Percentiles rank a stretch among this genome's conserved stretches.
phyloP scores from a whole-genome alignment of 2,797 vertebrate species.

The Takifugu ocellatus region DNA sequence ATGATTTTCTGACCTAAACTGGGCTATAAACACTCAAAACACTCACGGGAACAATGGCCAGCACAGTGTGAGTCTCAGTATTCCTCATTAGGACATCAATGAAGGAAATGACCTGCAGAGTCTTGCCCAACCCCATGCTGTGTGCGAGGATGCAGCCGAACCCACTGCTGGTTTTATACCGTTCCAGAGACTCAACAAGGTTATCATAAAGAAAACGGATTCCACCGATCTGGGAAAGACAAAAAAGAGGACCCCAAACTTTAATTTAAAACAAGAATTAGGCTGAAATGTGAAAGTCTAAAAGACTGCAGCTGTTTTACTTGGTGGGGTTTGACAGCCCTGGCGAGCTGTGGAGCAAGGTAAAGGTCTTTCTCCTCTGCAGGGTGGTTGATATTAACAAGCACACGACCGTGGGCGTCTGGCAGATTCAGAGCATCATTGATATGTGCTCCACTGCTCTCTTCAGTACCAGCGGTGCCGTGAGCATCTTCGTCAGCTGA shows the following conservation, averaged over 20 bases:
- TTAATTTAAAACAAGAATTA: not conserved
- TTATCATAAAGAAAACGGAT: slow-evolving; percentile 98
- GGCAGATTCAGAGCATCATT: slow-evolving; percentile 91
- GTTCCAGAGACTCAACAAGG: slow-evolving; percentile 93
- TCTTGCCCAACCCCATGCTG: slow-evolving; percentile 98
- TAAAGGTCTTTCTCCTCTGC: slow-evolving; percentile 94
- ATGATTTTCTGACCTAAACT: not conserved
- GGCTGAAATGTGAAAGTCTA: not conserved
- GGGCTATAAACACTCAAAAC: slow-evolving; percentile 1
- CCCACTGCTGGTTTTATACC: slow-evolving; percentile 92
- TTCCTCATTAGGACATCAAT: slow-evolving; percentile 92
- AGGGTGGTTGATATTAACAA: slow-evolving; percentile 97
- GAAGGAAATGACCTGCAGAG: slow-evolving; percentile 98
- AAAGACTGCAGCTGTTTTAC: slow-evolving; percentile 55
- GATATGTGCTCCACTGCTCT: slow-evolving; percentile 93
- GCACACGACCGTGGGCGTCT: slow-evolving; percentile 87
- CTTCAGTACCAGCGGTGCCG: slow-evolving; percentile 75
- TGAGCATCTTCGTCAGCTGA: slow-evolving; percentile 85
- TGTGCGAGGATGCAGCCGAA: slow-evolving; percentile 98
- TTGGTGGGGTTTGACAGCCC: slow-evolving; percentile 97
- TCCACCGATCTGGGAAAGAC: slow-evolving; percentile 85
- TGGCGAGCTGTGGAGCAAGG: slow-evolving; percentile 90
- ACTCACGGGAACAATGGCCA: slow-evolving; percentile 97
- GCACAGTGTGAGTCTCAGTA: slow-evolving; percentile 94
- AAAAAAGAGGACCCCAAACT: slow-evolving; percentile 1